Conservation (phyloP, 2,888 invertebrate genomes). For the Elysia crispata region DNA sequence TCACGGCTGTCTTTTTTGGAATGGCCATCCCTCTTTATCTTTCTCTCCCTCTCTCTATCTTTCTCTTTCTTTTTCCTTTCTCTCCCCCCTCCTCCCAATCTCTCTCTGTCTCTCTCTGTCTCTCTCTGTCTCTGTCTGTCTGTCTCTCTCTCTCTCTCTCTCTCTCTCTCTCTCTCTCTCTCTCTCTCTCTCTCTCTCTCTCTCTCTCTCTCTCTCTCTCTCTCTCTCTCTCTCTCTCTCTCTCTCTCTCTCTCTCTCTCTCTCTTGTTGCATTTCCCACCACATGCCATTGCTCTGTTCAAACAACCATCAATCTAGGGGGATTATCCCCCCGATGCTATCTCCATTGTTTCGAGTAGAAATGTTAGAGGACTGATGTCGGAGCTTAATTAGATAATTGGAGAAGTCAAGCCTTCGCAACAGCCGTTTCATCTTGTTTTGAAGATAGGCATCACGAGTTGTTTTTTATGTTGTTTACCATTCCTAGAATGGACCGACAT, state of each 20-base stretch:
- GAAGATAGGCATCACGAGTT: too few species aligned
- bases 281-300: neutral
- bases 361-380: too few species aligned
- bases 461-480: too few species aligned
- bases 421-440: too few species aligned
- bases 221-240: conserved; percentile 3
- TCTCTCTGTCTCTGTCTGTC: neutral
- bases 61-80: neutral
- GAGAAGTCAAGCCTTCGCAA: too few species aligned
- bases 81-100: neutral
- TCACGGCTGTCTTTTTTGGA: neutral
- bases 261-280: neutral
- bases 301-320: too few species aligned
- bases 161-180: conserved; percentile 1
- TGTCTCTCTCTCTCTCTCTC: neutral
- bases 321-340: too few species aligned
- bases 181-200: neutral
- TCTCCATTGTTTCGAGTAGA: too few species aligned
- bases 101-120: neutral
- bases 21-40: neutral
- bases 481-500: too few species aligned
- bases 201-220: neutral
- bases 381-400: too few species aligned
- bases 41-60: neutral
- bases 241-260: neutral